Percentiles rank a stretch among this genome's conserved stretches.
Evolutionary conservation across 2,888 invertebrate genomes (phyloP).

Genomic region (Tetragnatha montana): DNA sequence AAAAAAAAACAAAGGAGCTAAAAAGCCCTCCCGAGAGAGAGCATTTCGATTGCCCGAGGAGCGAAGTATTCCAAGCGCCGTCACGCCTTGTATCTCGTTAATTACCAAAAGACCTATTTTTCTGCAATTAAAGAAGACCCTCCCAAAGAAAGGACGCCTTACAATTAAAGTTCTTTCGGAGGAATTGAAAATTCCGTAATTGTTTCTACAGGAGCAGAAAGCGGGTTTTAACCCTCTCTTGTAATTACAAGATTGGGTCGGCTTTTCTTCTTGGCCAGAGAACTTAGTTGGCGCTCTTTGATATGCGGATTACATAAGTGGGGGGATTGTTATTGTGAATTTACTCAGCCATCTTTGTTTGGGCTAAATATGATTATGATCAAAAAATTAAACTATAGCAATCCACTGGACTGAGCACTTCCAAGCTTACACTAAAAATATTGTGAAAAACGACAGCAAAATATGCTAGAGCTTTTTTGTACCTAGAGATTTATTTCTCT

Average conservation of each 20-base stretch:
- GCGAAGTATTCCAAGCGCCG: background rate
- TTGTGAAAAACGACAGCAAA: no score
- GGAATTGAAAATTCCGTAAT: constrained; percentile 47
- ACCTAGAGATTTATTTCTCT: no score
- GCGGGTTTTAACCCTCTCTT: constrained; percentile 26
- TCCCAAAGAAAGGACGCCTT: background rate
- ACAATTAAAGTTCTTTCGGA: constrained; percentile 25
- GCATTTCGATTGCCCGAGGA: no score
- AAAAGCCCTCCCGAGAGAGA: no score
- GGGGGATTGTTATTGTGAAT: no score
- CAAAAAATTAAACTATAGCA: no score
- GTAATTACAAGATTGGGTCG: constrained; percentile 35
- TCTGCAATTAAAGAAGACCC: constrained; percentile 48
- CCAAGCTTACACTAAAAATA: no score
- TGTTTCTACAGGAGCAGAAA: constrained; percentile 30
- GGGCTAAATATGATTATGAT: no score
- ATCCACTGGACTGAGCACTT: no score
- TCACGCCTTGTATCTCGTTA: constrained; percentile 23
- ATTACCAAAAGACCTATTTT: constrained; percentile 46
- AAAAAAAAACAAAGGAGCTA: background rate
- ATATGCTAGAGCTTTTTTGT: no score
- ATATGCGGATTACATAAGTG: no score
- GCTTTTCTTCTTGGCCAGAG: constrained; percentile 1
- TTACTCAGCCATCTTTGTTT: no score
- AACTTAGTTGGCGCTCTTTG: background rate